Percentiles rank a stretch among this genome's conserved stretches.
These are phyloP conservation scores for Setophaga kirtlandii DNA, from an alignment of 2,113 vertebrate genomes.

Conservation along the genomic window DNA sequence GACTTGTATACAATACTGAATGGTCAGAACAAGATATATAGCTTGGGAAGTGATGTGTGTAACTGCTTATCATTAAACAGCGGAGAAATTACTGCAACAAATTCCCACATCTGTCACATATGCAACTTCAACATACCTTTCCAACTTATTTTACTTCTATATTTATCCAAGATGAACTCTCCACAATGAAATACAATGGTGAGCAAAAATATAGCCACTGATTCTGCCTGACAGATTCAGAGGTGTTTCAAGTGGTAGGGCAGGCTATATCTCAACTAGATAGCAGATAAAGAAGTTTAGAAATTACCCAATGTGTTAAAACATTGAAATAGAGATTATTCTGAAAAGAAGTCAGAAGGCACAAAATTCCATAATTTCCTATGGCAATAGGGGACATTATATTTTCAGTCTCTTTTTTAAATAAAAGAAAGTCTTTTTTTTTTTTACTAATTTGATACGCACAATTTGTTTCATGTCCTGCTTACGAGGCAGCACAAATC, in stretches of 20 bases:
- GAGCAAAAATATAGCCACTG: not conserved
- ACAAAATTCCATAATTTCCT: not conserved
- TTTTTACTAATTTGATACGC: not conserved
- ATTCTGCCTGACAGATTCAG: not conserved
- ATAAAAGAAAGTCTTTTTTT: not conserved
- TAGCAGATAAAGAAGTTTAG: not conserved
- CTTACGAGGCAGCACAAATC: not conserved
- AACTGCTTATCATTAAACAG: slow-evolving; percentile 50
- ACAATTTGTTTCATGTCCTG: not conserved
- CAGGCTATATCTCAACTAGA: not conserved
- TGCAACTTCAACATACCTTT: not conserved
- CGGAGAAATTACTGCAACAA: slow-evolving; percentile 10
- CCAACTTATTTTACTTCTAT: not conserved
- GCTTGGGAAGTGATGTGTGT: not conserved
- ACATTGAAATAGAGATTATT: not conserved
- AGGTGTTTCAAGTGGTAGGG: not conserved
- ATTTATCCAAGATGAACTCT: not conserved
- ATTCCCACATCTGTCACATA: not conserved
- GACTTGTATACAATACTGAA: not conserved
- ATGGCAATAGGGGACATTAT: not conserved
- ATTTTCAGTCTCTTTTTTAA: not conserved
- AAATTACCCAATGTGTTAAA: not conserved
- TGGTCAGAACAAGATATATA: slow-evolving; percentile 5
- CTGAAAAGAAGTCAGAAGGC: not conserved
- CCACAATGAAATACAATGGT: not conserved